Base-by-base conservation (phyloP, 2,113 vertebrate genomes). In the Apaloderma vittatum region DNA sequence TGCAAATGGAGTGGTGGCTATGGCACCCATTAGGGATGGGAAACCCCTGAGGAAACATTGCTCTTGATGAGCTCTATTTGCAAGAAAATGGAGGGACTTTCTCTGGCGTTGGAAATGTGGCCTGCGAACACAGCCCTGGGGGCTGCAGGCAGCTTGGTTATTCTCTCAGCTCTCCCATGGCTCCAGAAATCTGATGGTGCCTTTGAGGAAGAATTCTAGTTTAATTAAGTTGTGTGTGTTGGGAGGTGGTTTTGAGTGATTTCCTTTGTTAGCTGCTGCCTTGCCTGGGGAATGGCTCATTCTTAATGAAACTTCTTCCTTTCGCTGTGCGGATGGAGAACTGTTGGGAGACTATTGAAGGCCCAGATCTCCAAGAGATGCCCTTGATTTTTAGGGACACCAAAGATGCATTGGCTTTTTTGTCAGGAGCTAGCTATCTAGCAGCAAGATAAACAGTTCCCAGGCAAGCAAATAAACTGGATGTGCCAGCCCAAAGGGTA, bases 111-210 rank as follows among this genome's bases (percentile, higher is more conserved):
- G 73, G 79, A 70, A 63, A 55, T 29, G 48, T 36, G 30, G 62
- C 32, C 70, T 68, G 65, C 67, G n/a, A 81, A 37, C 37, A 55
- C 62, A 74, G 66, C 73, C 89, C 57, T 9, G 1, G 51, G 73
- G 51, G 57, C 29, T 85, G 87, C 43, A 43, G 74, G n/a, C 84
- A 72, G 84, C 43, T 86, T 5, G 0, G 13, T 34, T 61, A 15
- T 46, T 85, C 70, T 67, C 55, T 88, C 20, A 15, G 57, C 54
- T 61, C 36, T 71, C 24, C 16, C 24, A 40, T 83, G 59, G 61
- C 71, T 85, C 78, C 79, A 94, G 79, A 79, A 96, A 94, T 77
- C 62, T 94, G 74, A 91, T 92, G 73, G 40, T 90, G 82, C 74
- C 66, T 79, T 81, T 76, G 61, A 85, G 92, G 79, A 66, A 89